These are phyloP conservation scores for Borostomias antarcticus DNA, from an alignment of 2,797 vertebrate genomes.

Conservation along the genomic window DNA sequence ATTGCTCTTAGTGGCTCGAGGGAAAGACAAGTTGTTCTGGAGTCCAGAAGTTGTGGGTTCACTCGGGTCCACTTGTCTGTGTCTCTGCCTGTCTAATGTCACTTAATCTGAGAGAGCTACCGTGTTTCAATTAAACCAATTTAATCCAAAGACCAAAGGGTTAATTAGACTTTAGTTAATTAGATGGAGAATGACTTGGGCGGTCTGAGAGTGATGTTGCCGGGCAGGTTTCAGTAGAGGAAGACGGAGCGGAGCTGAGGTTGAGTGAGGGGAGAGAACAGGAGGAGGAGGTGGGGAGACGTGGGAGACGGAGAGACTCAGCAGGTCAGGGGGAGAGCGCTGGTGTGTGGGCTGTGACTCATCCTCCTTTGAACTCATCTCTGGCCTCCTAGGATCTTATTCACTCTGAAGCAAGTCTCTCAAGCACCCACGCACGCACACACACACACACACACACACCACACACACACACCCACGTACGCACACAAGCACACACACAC, in stretches of 20 bases:
- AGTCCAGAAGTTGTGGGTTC: no score
- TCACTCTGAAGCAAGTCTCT: neutral
- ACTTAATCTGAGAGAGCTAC: no score
- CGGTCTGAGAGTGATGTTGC: no score
- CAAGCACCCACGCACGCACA: neutral
- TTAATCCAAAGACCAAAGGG: no score
- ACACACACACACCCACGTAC: neutral
- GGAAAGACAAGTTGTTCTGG: neutral
- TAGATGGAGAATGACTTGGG: no score
- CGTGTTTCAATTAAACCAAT: no score
- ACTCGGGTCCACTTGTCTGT: neutral
- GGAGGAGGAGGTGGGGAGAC: no score
- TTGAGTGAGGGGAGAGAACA: neutral
- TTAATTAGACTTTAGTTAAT: no score
- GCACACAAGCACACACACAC: neutral
- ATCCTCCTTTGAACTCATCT: slow-evolving; percentile 1
- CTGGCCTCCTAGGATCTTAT: no score
- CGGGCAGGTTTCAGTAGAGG: neutral
- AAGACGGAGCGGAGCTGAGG: neutral
- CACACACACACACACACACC: neutral
- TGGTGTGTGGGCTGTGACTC: slow-evolving; percentile 5
- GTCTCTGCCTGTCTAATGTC: neutral
- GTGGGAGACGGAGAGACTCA: no score
- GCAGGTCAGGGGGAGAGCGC: no score
- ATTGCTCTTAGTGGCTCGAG: no score